phyloP scores from a whole-genome alignment of 2,797 vertebrate genomes.

The Orientallactaga sibirica region DNA sequence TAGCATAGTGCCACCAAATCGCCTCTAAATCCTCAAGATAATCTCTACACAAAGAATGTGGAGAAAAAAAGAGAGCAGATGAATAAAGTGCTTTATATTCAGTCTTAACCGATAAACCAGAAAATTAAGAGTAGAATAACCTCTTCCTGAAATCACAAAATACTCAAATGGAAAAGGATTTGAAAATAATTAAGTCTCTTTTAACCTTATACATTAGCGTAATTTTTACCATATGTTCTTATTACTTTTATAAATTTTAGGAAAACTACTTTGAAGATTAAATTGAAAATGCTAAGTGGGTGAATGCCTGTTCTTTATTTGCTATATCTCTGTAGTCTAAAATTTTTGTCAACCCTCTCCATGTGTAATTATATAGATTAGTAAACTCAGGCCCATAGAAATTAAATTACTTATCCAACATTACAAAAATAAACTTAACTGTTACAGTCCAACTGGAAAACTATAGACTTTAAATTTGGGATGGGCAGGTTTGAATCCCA shows the following conservation, averaged over 20 bases:
- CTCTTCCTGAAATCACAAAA: slow-evolving; percentile 10
- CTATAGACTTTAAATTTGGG: neutral
- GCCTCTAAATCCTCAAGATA: neutral
- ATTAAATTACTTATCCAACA: slow-evolving; percentile 64
- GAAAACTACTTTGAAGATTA: slow-evolving; percentile 56
- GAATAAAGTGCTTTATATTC: neutral
- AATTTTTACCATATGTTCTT: slow-evolving; percentile 50
- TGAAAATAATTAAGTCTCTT: slow-evolving; percentile 50
- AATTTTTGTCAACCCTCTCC: slow-evolving; percentile 66
- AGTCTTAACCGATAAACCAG: neutral
- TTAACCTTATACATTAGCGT: slow-evolving; percentile 34
- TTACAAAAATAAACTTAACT: slow-evolving; percentile 14
- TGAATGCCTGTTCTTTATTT: slow-evolving; percentile 58
- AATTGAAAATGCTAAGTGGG: slow-evolving; percentile 62
- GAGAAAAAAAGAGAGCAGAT: neutral
- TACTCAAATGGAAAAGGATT: slow-evolving; percentile 28
- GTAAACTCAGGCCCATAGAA: slow-evolving; percentile 55
- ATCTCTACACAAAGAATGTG: neutral
- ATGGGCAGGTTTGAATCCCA: neutral
- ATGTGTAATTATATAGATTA: slow-evolving; percentile 69
- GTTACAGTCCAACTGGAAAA: neutral
- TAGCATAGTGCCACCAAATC: neutral
- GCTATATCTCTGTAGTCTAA: slow-evolving; percentile 51
- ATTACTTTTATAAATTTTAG: slow-evolving; percentile 43
- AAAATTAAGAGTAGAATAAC: neutral